These are phyloP conservation scores for Actinia equina DNA, from an alignment of 64 coral and sea anemone genomes.

Conservation along the genomic window DNA sequence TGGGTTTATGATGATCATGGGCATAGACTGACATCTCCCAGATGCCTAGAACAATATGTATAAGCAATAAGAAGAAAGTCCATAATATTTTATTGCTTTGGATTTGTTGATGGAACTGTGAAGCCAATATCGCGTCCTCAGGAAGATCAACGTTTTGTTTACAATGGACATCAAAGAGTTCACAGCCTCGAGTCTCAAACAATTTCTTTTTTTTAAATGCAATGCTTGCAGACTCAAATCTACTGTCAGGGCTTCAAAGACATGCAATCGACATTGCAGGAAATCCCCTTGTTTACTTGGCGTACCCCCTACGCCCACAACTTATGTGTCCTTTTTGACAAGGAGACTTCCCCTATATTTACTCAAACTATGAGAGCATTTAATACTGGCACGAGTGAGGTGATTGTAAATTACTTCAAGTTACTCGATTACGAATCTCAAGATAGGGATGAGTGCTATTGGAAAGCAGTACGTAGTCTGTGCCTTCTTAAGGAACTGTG, in stretches of 20 bases:
- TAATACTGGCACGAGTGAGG: not conserved
- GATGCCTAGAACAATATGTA: constrained; percentile 28
- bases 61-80: not conserved
- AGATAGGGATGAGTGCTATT: not conserved
- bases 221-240: constrained; percentile 10
- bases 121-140: constrained; percentile 17
- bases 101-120: constrained; percentile 43
- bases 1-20: constrained; percentile 45
- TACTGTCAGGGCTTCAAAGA: constrained; percentile 14
- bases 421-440: constrained; percentile 9
- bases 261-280: not conserved
- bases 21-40: constrained; percentile 6
- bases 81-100: constrained; percentile 23
- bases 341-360: not conserved
- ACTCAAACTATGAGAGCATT: constrained; percentile 4
- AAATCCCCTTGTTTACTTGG: not conserved
- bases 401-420: constrained; percentile 3
- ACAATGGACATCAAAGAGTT: constrained; percentile 39
- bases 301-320: not conserved
- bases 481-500: not conserved
- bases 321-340: not conserved
- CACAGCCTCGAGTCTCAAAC: constrained; percentile 33
- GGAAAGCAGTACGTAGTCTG: constrained; percentile 15
- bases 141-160: constrained; percentile 33
- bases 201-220: constrained; percentile 20